Percentiles rank a stretch among this genome's conserved stretches.
These are phyloP conservation scores for Thymelicus acteon DNA, from an alignment of 2,888 invertebrate species.

Conservation along the genomic window DNA sequence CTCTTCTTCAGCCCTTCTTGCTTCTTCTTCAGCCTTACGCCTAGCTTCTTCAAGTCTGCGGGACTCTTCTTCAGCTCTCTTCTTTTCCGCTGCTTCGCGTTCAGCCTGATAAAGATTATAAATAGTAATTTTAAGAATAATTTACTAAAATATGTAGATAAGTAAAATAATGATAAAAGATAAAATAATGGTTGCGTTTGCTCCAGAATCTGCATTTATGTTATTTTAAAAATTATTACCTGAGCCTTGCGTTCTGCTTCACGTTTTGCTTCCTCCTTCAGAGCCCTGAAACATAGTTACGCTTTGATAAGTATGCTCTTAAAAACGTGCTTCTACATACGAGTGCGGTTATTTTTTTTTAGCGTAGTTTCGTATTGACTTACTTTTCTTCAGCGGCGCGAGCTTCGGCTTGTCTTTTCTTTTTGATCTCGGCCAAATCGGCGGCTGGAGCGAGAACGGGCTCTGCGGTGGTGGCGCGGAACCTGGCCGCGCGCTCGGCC, in stretches of 20 bases:
- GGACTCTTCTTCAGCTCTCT: slow-evolving; percentile 83
- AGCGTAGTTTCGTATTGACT: slow-evolving; percentile 42
- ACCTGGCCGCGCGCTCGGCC: slow-evolving; percentile 86
- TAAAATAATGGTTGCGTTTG: no score
- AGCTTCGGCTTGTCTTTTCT: slow-evolving; percentile 86
- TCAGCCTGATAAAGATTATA: slow-evolving; percentile 53
- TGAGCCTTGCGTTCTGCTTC: slow-evolving; percentile 78
- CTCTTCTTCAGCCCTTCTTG: slow-evolving; percentile 61
- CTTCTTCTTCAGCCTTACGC: slow-evolving; percentile 79
- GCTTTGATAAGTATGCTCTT: no score
- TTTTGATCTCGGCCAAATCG: slow-evolving; percentile 81
- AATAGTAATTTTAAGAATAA: neutral
- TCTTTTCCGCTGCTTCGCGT: slow-evolving; percentile 75
- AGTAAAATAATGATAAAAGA: no score
- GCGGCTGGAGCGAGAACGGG: slow-evolving; percentile 78
- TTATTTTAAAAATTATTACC: slow-evolving; percentile 52
- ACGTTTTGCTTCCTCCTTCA: slow-evolving; percentile 82
- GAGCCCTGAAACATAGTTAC: slow-evolving; percentile 62
- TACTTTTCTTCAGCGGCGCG: slow-evolving; percentile 86
- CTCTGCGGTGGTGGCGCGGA: slow-evolving; percentile 81
- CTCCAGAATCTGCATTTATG: no score
- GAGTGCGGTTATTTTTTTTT: no score
- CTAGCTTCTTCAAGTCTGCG: slow-evolving; percentile 80
- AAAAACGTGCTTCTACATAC: no score
- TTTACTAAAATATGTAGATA: no score